Conservation (phyloP, 2,113 vertebrate genomes). For the Pomatostomus ruficeps region DNA sequence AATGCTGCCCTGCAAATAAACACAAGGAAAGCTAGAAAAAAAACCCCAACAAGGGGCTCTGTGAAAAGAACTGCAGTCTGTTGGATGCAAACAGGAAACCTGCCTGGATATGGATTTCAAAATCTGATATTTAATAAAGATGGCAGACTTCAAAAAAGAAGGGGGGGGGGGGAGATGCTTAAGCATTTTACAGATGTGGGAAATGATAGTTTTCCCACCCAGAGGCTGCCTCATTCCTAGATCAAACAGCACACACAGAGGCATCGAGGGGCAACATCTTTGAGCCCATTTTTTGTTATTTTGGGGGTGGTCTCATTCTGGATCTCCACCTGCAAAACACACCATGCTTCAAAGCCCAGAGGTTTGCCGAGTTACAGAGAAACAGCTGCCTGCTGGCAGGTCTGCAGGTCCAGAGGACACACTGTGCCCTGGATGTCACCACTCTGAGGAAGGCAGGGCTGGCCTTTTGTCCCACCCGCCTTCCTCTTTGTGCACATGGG, state of each 20-base stretch:
- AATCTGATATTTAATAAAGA: not conserved
- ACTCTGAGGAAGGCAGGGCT: not conserved
- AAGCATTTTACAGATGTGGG: not conserved
- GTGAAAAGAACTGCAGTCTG: not conserved
- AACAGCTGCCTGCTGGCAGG: not conserved
- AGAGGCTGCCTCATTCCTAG: not conserved
- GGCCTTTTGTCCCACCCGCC: not conserved
- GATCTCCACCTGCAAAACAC: not conserved
- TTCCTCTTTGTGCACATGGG: not conserved
- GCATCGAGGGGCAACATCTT: not conserved
- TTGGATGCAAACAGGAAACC: not conserved
- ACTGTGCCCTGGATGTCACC: fast-evolving
- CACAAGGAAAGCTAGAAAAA: not conserved
- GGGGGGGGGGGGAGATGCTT: fast-evolving
- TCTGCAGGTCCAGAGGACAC: not conserved
- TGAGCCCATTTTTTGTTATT: not conserved
- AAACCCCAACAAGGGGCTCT: not conserved
- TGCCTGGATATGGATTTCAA: not conserved
- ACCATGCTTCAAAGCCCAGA: not conserved
- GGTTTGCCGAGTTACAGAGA: not conserved
- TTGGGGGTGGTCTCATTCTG: not conserved
- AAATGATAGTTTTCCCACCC: not conserved
- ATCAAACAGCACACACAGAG: not conserved
- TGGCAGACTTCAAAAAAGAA: not conserved
- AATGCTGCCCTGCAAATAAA: constrained; percentile 12